phyloP scores from a whole-genome alignment of 2,113 vertebrate species.

The Leucoraja erinaceus region DNA sequence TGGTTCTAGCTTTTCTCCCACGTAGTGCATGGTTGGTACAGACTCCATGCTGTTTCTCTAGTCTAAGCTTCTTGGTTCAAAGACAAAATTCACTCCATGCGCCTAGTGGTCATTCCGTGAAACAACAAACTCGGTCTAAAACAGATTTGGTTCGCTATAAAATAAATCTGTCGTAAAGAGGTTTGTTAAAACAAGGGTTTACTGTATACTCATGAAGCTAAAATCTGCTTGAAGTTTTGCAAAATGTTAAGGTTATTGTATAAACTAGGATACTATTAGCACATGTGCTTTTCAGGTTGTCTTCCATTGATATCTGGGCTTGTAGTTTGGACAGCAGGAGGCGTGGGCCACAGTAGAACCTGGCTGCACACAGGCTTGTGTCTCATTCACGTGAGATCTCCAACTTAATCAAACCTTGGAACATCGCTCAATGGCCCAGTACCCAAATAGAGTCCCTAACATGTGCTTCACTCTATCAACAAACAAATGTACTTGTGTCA shows the following conservation, averaged over 20 bases:
- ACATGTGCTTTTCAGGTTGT: background rate
- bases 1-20: no score
- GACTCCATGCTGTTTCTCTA: no score
- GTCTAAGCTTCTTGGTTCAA: no score
- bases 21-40: no score
- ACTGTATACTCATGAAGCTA: slow-evolving; percentile 1
- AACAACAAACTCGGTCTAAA: no score
- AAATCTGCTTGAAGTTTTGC: background rate
- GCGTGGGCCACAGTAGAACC: background rate
- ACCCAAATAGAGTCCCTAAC: background rate
- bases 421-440: background rate
- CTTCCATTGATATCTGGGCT: background rate
- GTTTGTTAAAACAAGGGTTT: no score
- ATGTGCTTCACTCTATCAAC: background rate
- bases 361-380: background rate
- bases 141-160: no score
- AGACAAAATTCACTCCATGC: no score
- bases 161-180: no score
- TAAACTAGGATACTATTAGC: background rate
- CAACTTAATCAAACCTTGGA: background rate
- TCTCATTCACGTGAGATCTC: background rate
- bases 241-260: background rate
- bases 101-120: no score
- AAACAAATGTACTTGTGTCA: background rate
- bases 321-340: background rate